Base-by-base conservation (phyloP, 2,888 invertebrate genomes). In the Ophioninae sp. region DNA sequence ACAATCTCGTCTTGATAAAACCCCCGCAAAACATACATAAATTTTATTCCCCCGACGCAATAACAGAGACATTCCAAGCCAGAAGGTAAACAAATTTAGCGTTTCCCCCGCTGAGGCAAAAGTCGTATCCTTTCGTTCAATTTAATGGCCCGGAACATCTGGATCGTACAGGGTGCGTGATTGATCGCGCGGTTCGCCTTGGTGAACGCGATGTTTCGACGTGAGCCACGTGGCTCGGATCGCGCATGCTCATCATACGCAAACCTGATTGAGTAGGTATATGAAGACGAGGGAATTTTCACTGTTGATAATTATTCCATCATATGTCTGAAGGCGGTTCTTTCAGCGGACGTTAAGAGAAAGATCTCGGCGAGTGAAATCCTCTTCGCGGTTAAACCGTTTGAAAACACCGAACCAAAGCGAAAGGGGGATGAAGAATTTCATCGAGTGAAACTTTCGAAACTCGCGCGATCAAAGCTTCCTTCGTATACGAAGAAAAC, bases 1-100 rank as follows among this genome's bases (percentile, higher is more conserved):
- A 72, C 79, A 64, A 57, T 79, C 62, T 62, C 72, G 64, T 78
- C 78, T 37, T 56, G 50, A 79, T 79, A 72, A 72, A 72, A 72
- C 65, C 37, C 37, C 68, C 57, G 23, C 69, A 39, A 1, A 23
- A 41, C 69, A 78, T 56, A 78, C 37, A 62, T 61, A 73, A 41
- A 73, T 21, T 41, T 30, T 73, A 44, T 57, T 62, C 62, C 30
- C 30, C 41, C 73, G 44, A 30, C 30, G 23, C 62, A 44, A 64
- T 39, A 37, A 17, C 17, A 61, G 59, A 72, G 50, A 56, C 30
- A 20, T 70, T 57, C 37, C 20, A 30, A 30, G 30, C 57, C 56
- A 7, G 17, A 23, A 17, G 37, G 56, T 57, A 57, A 70, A 70
- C 56, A 68, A 44, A 68, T 50, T 68, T 68, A 30, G 17, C 23